Evolutionary conservation across 2,797 vertebrate species (phyloP).

Genomic region (Trichosurus vulpecula): DNA sequence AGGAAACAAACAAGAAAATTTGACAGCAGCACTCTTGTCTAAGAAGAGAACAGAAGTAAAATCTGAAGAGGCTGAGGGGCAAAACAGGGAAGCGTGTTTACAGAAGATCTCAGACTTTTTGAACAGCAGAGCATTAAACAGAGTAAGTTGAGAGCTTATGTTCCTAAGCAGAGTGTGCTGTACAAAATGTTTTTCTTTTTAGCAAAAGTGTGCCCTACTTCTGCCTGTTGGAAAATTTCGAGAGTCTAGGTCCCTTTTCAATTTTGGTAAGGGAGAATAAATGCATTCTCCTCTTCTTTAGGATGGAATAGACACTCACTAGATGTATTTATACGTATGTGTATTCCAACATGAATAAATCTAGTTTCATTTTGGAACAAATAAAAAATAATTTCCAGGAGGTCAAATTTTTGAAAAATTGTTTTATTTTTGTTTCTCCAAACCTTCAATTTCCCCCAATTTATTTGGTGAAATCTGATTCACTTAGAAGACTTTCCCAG

Average conservation of each 20-base stretch:
- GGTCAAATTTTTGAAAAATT: background rate
- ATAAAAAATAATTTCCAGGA: background rate
- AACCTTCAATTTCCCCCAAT: background rate
- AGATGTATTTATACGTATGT: background rate
- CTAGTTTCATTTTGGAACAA: background rate
- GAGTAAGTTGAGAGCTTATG: background rate
- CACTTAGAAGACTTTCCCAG: background rate
- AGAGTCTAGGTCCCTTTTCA: constrained; percentile 62
- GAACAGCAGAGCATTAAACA: constrained; percentile 57
- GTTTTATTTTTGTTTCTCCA: background rate
- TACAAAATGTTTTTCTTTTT: constrained; percentile 58
- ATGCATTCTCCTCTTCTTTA: background rate
- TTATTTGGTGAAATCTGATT: background rate
- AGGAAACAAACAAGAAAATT: constrained; percentile 42
- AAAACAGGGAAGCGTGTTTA: constrained; percentile 25
- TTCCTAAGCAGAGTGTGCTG: constrained; percentile 31
- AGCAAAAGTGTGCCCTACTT: constrained; percentile 44
- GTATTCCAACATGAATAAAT: background rate
- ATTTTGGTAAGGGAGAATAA: constrained; percentile 54
- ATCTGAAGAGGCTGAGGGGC: constrained; percentile 52
- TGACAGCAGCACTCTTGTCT: constrained; percentile 7
- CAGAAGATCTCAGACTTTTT: constrained; percentile 40
- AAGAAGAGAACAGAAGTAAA: constrained; percentile 57
- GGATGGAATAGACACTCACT: background rate
- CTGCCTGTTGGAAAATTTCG: constrained; percentile 49